These are phyloP conservation scores for Podargus strigoides DNA, from an alignment of 2,797 vertebrate species.

Conservation along the genomic window DNA sequence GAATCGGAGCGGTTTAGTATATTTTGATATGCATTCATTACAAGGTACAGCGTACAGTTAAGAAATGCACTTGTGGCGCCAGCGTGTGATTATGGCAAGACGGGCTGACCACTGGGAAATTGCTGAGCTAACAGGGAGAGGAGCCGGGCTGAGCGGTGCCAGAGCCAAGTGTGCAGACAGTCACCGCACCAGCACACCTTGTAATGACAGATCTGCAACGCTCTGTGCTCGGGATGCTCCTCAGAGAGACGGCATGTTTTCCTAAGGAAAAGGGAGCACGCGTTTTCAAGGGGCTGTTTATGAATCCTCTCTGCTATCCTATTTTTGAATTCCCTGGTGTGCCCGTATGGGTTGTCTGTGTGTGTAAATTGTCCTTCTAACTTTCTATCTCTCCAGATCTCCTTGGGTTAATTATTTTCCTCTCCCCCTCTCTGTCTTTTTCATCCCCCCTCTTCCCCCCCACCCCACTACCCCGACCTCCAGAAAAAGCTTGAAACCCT, in stretches of 20 bases:
- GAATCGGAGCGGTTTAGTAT: slow-evolving; percentile 78
- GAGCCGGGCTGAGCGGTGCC: slow-evolving; percentile 65
- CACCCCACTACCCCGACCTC: no score
- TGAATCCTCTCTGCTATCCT: slow-evolving; percentile 2
- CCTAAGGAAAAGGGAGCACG: slow-evolving; percentile 60
- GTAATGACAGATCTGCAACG: slow-evolving; percentile 65
- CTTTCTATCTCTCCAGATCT: neutral
- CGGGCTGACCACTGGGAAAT: slow-evolving; percentile 89
- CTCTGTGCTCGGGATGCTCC: slow-evolving; percentile 67
- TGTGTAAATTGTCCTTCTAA: neutral
- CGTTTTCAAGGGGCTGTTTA: slow-evolving; percentile 48
- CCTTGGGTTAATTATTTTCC: neutral
- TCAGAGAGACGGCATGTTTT: slow-evolving; percentile 60
- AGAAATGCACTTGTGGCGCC: slow-evolving; percentile 86
- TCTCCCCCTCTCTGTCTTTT: neutral
- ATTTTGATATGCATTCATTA: slow-evolving; percentile 95
- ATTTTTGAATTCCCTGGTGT: slow-evolving; percentile 39
- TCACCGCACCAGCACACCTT: slow-evolving; percentile 77
- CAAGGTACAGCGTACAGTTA: slow-evolving; percentile 86
- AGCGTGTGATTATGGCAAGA: slow-evolving; percentile 96
- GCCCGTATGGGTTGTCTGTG: neutral
- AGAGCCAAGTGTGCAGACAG: slow-evolving; percentile 73
- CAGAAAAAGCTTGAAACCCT: neutral
- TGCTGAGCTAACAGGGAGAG: slow-evolving; percentile 89
- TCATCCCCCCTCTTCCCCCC: no score